A percentile compares a stretch with the other conserved stretches of the same genome.
phyloP scores from a whole-genome alignment of 2,797 vertebrate species.

The Enteromius radiatus region DNA sequence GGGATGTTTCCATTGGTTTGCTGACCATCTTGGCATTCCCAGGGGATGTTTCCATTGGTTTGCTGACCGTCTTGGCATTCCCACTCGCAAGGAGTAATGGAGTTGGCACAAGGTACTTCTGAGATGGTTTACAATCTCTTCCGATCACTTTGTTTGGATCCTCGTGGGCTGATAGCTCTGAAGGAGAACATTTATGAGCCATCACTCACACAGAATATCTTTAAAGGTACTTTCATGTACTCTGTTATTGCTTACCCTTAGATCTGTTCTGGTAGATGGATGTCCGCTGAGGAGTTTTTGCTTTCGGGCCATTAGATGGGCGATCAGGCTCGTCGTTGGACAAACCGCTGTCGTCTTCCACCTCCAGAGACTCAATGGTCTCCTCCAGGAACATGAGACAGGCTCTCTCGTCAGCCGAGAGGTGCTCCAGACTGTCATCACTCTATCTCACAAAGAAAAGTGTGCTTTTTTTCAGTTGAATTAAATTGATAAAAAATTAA shows the following conservation, averaged over 20 bases:
- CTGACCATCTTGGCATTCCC: slow-evolving; percentile 29
- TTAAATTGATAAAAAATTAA: not conserved
- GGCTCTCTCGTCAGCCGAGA: slow-evolving; percentile 90
- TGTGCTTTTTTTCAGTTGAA: not conserved
- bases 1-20: slow-evolving; percentile 4
- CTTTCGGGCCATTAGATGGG: slow-evolving; percentile 8
- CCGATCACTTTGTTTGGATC: slow-evolving; percentile 44
- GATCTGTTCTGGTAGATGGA: slow-evolving; percentile 15
- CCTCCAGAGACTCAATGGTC: slow-evolving; percentile 89
- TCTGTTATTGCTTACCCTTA: slow-evolving; percentile 48
- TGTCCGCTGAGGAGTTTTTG: slow-evolving; percentile 56
- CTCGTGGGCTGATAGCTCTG: slow-evolving; percentile 61
- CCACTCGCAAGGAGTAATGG: slow-evolving; percentile 58
- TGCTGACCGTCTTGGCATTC: slow-evolving; percentile 27
- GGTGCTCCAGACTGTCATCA: slow-evolving; percentile 86
- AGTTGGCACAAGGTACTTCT: slow-evolving; percentile 54
- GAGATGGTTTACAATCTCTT: slow-evolving; percentile 47
- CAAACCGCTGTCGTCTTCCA: slow-evolving; percentile 86
- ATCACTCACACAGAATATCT: not conserved
- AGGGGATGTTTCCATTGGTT: not conserved
- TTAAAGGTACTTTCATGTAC: not conserved
- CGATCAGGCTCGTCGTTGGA: slow-evolving; percentile 80
- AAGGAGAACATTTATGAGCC: slow-evolving; percentile 42
- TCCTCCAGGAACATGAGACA: slow-evolving; percentile 92
- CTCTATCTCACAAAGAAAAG: slow-evolving; percentile 74